Evolutionary conservation across 2,113 vertebrate species (phyloP).

Genomic region (Lycaon pictus): DNA sequence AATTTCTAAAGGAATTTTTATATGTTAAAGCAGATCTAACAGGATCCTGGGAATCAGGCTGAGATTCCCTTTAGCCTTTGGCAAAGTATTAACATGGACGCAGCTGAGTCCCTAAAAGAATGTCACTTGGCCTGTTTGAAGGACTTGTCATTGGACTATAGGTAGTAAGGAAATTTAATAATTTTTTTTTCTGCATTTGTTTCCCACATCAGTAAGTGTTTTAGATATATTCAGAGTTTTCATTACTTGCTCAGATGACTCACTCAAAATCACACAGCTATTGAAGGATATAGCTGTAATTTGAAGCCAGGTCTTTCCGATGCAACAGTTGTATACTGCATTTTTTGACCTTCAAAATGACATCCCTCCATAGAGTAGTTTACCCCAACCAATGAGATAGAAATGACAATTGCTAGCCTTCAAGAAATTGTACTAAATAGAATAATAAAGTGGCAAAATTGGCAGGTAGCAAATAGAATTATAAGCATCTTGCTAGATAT

Average conservation of each 20-base stretch:
- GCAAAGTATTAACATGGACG: neutral
- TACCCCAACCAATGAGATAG: neutral
- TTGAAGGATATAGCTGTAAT: slow-evolving; percentile 17
- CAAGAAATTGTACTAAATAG: neutral
- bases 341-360: neutral
- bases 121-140: neutral
- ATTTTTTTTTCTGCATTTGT: neutral
- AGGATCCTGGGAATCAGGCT: neutral
- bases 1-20: neutral
- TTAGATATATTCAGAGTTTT: slow-evolving; percentile 13
- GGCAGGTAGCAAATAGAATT: slow-evolving; percentile 28
- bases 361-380: neutral
- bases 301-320: slow-evolving; percentile 22
- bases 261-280: neutral
- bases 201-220: neutral
- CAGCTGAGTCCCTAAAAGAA: neutral
- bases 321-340: neutral
- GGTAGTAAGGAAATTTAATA: neutral
- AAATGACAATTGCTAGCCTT: neutral
- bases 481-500: slow-evolving; percentile 49
- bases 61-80: neutral
- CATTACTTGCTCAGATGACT: neutral
- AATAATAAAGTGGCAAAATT: slow-evolving; percentile 32
- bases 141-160: neutral
- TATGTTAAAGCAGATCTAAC: neutral